Base-by-base conservation (phyloP, 2,888 invertebrate species). In the Epiblema foenella region DNA sequence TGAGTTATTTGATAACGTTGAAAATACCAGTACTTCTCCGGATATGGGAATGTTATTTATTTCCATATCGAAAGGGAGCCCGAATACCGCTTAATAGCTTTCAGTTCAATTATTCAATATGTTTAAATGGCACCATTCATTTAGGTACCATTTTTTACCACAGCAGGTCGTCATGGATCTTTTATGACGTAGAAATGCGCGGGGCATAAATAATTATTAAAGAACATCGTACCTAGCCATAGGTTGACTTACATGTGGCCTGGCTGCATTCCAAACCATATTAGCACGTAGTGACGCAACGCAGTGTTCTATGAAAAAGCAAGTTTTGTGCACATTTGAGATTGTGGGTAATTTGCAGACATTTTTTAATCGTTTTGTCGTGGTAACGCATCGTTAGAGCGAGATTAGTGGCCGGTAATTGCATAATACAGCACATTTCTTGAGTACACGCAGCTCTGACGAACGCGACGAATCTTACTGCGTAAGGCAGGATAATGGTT, bases 201-300 rank as follows among this genome's bases (percentile, higher is more conserved):
- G 29, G 33, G 18, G n/a, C 49, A 49, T 46, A 49, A 46, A 46
- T 46, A 51, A 59, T 52, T 51, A 59, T 60, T 59, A 54, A 70
- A 39, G 39, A 49, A 65, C 17, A 58, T 20, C 20, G 57, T 59
- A 37, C 56, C 24, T 63, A 73, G 75, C 76, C 72, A 75, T 69
- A 70, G 74, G 76, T 75, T 77, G 76, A 77, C 73, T 77, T 77
- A 74, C 69, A 63, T 71, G 72, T 75, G 74, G 82, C 78, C 77
- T 64, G 71, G 75, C 80, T 76, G 78, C 84, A 85, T 85, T 85
- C 83, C 82, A 76, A 75, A 76, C 77, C 77, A 52, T 79, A 82
- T 83, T 84, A 81, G 80, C 81, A 79, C 79, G 74, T 74, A 52
- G 71, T 72, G 72, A 75, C 71, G 75, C 74, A 77, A 74, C 72